Evolutionary conservation across 2,797 vertebrate genomes (phyloP).

Genomic region (Peromyscus eremicus): DNA sequence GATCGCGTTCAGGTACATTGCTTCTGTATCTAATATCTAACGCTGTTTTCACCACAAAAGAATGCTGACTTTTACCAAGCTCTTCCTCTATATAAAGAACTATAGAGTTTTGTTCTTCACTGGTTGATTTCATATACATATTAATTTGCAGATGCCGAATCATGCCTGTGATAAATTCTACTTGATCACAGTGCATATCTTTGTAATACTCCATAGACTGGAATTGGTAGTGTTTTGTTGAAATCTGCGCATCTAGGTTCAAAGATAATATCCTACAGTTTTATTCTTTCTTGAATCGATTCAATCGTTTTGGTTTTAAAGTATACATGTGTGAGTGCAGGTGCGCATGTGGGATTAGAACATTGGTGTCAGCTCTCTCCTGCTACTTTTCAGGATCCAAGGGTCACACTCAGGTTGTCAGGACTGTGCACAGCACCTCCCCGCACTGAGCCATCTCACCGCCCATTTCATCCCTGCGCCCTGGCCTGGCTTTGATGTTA

Average conservation of each 20-base stretch:
- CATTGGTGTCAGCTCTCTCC: not conserved
- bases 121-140: not conserved
- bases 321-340: not conserved
- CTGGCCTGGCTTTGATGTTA: not conserved
- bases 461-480: not conserved
- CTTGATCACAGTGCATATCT: not conserved
- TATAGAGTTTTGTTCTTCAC: not conserved
- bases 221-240: not conserved
- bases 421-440: not conserved
- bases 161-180: not conserved
- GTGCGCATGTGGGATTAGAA: not conserved
- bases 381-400: not conserved
- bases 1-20: no score
- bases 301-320: not conserved
- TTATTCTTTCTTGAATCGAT: not conserved
- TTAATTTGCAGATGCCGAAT: not conserved
- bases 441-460: not conserved
- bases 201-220: not conserved
- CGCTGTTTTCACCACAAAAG: not conserved
- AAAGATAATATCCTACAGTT: not conserved
- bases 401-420: not conserved
- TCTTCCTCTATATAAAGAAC: not conserved
- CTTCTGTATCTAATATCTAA: not conserved
- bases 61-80: not conserved
- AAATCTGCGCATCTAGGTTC: not conserved